These are phyloP conservation scores for Holothuria leucospilota DNA, from an alignment of 53 echinoderm and acorn worm species.

Conservation along the genomic window DNA sequence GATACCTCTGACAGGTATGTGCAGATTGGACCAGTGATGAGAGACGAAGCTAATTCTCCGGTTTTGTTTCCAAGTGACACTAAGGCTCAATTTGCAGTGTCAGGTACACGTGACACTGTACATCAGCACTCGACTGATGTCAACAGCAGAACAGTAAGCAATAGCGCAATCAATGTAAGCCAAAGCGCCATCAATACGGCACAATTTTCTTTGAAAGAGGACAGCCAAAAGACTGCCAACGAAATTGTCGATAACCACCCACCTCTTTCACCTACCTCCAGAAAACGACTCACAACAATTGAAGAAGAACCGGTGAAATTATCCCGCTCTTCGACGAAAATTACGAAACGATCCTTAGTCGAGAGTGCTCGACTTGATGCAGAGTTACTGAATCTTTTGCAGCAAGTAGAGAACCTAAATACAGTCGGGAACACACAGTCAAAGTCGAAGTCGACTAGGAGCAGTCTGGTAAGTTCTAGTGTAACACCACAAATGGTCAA, in stretches of 20 bases:
- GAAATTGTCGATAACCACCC: not conserved
- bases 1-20: slow-evolving; percentile 34
- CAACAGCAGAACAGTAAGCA: too few relatives aligned
- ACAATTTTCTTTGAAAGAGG: too few relatives aligned
- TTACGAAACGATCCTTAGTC: not conserved
- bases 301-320: slow-evolving; percentile 41
- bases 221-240: too few relatives aligned
- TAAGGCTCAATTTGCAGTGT: too few relatives aligned
- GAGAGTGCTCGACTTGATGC: slow-evolving; percentile 13
- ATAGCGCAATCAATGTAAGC: too few relatives aligned
- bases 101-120: not conserved
- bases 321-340: not conserved
- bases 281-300: not conserved
- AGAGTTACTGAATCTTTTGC: slow-evolving; percentile 19
- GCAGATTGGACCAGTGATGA: slow-evolving; percentile 28
- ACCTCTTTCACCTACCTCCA: not conserved
- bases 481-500: not conserved
- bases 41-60: slow-evolving; percentile 38
- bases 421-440: not conserved
- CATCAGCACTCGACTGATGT: too few relatives aligned
- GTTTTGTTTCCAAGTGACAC: slow-evolving; percentile 23
- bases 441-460: not conserved
- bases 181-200: too few relatives aligned
- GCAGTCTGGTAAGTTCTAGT: not conserved
- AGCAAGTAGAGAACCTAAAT: slow-evolving; percentile 15